Evolutionary conservation across 2,888 invertebrate genomes (phyloP).

Genomic region (Ellobium chinense): DNA sequence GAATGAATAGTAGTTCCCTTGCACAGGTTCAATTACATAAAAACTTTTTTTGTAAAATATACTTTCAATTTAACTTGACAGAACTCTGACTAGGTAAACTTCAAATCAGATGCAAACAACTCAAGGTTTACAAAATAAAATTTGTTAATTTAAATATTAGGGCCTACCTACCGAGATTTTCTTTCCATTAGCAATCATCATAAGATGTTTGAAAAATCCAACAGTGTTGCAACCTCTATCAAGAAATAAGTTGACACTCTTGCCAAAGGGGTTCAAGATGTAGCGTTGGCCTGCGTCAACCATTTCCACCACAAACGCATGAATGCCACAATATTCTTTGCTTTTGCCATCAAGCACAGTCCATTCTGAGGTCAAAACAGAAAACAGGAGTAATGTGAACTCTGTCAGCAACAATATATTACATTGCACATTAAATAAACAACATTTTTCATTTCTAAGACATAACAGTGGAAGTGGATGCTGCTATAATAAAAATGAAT

Average conservation of each 20-base stretch:
- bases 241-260: neutral
- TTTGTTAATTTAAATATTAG: neutral
- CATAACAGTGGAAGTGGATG: too few relatives aligned
- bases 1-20: too few relatives aligned
- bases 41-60: too few relatives aligned
- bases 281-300: neutral
- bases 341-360: constrained; percentile 1
- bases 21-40: too few relatives aligned
- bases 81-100: too few relatives aligned
- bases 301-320: constrained; percentile 1
- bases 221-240: constrained; percentile 11
- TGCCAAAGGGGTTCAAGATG: neutral
- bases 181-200: constrained; percentile 11
- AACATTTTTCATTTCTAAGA: too few relatives aligned
- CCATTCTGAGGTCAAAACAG: constrained; percentile 6
- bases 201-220: constrained; percentile 4
- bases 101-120: too few relatives aligned
- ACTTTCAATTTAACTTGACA: too few relatives aligned
- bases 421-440: too few relatives aligned
- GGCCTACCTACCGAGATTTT: neutral
- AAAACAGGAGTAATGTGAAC: too few relatives aligned
- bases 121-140: neutral
- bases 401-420: too few relatives aligned
- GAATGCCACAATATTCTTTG: neutral
- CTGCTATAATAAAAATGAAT: too few relatives aligned